These are phyloP conservation scores for Apodemia duryi DNA, from an alignment of 2,888 invertebrate species.

Conservation along the genomic window DNA sequence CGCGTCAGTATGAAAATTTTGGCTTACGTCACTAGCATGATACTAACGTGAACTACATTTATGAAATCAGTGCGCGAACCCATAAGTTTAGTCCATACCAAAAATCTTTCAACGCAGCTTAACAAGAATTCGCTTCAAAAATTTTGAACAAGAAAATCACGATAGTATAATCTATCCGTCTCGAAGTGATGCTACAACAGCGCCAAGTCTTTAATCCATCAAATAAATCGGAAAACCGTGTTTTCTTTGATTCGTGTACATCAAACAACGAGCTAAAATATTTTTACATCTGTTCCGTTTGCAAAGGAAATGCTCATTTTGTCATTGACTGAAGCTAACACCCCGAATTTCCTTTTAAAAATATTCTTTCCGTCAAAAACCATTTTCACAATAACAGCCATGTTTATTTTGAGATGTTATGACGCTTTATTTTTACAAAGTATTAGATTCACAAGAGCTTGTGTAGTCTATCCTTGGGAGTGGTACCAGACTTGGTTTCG, in stretches of 20 bases:
- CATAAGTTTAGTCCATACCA: no score
- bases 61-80: no score
- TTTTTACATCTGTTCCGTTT: not conserved
- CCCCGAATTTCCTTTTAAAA: conserved; percentile 15
- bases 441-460: no score
- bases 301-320: conserved; percentile 1
- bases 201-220: not conserved
- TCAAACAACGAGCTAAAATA: not conserved
- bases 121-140: not conserved
- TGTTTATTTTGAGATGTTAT: not conserved
- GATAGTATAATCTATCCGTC: not conserved
- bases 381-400: conserved; percentile 17
- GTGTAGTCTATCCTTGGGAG: no score
- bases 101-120: no score
- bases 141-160: not conserved
- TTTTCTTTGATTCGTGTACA: conserved; percentile 6
- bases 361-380: conserved; percentile 17
- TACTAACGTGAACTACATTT: no score
- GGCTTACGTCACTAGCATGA: no score
- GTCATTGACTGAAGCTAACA: not conserved
- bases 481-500: no score
- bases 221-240: conserved; percentile 5
- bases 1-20: no score
- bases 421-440: no score
- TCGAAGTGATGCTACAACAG: not conserved